Base-by-base conservation (phyloP, 2,113 vertebrate species). In the Sinocyclocheilus anophthalmus region DNA sequence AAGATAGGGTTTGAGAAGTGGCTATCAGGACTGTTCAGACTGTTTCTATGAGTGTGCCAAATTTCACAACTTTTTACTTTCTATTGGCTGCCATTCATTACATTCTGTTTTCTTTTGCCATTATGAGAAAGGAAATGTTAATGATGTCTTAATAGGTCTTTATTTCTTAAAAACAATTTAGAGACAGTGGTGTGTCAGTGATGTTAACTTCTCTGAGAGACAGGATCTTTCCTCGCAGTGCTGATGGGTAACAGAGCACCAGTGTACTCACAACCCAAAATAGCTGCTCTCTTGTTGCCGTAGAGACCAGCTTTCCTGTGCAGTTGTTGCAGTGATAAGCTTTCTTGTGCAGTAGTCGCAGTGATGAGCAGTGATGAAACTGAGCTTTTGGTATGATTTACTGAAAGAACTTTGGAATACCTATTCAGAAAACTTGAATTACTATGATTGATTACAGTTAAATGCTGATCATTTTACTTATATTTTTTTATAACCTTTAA, bases 281-380 rank as follows among this genome's bases (percentile, higher is more conserved):
- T 95, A 94, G 91, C 93, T 93, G 45, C 90, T 90, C 78, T 91
- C 91, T 88, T 86, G 93, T 94, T 94, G 92, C 93, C 91, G 69
- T 87, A 94, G 94, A 88, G 91, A 94, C 93, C 79, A 84, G 90
- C n/a, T 91, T 94, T 89, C 91, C 82, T 82, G 90, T 80, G 45
- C 45, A 48, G 45, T 48, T 12, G 45, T 48, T 12, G 10, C 45
- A 48, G 45, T 48, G 45, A 48, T 48, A 11, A 45, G 42, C 42
- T 42, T 42, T 42, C 42, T 0, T 42, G 42, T 42, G 90, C 93
- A 89, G 91, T 90, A 86, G 33, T 67, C 77, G 90, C 93, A 89
- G 90, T 91, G 86, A 50, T 76, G 73, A 76, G 65, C 81, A 75
- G 65, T 72, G 81, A 45, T 63, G 73, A 76, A 83, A 24, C 67